Evolutionary conservation across 2,888 invertebrate species (phyloP), one percentile per base, ranked within the genome.

Genomic region (Campoletis raptor): DNA sequence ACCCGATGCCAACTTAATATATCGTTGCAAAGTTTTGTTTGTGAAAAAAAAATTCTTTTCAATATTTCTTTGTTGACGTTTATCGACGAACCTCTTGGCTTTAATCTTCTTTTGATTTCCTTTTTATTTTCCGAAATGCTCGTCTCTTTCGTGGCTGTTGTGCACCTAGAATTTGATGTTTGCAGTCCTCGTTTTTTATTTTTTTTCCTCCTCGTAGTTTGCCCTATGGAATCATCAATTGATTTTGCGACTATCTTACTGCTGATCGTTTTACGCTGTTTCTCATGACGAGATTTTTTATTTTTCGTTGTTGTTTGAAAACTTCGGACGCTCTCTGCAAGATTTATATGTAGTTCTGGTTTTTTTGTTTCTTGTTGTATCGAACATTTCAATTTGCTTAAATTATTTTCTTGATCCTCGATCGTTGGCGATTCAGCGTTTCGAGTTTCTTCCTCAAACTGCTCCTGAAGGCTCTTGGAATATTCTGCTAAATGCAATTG

Each of bases 111-210:
- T 64, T 18, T 88, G n/a, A 36, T 42, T 7, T 88, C 83, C 37
- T 79, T 82, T 40, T 78, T 85, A 77, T 73, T 87, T 76, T 78
- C 87, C 10, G 57, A 84, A 66, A 83, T 40, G 52, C 78, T 88
- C n/a, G 89, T 88, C 37, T 92, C 91, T 74, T 87, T 92, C 0
- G 92, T 93, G 4, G 89, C 86, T 0, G 92, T 87, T 0, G 93
- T 93, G 61, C 92, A 93, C 72, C 91, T 92, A 0, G 94, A 94
- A 84, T 88, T 90, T 1, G 90, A 89, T 45, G 78, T 89, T 42
- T 89, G 92, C 61, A 93, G 1, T 7, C 61, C 45, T 42, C 90
- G 92, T 5, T 88, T 89, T 69, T 89, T 91, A 42, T 89, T 90
- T 61, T 89, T 92, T 64, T 90, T 92, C 1, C 85, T 77, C 78